phyloP scores from a whole-genome alignment of 2,797 vertebrate genomes.

The Enteromius mattozi region DNA sequence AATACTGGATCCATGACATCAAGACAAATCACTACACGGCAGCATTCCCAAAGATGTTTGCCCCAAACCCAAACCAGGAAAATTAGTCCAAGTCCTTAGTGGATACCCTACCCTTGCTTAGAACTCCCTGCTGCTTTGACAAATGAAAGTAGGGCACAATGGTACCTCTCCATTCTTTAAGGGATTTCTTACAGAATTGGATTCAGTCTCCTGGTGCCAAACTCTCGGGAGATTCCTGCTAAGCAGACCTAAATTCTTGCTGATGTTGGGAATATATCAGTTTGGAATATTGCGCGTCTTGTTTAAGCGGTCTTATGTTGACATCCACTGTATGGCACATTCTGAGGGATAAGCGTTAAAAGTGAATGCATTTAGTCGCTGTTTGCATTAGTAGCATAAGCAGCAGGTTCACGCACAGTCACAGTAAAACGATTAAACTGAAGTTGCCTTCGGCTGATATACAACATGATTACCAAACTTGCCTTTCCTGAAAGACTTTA shows the following conservation, averaged over 20 bases:
- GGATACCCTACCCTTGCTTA: constrained; percentile 9
- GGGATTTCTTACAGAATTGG: constrained; percentile 42
- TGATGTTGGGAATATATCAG: constrained; percentile 34
- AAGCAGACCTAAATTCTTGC: constrained; percentile 26
- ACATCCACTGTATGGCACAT: background rate
- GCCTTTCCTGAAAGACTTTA: background rate
- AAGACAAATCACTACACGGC: constrained; percentile 26
- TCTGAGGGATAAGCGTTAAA: background rate
- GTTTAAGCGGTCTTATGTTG: background rate
- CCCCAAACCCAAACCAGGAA: constrained; percentile 25
- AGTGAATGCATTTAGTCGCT: background rate
- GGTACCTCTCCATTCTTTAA: constrained; percentile 42
- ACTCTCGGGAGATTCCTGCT: constrained; percentile 39
- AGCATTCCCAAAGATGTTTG: background rate
- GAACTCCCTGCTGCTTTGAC: constrained; percentile 41
- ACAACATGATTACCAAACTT: background rate
- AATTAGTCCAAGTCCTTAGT: constrained; percentile 39
- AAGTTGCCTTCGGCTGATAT: background rate
- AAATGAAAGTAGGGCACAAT: constrained; percentile 50
- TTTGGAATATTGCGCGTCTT: background rate
- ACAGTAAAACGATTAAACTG: background rate
- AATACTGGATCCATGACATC: constrained; percentile 9
- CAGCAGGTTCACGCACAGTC: background rate
- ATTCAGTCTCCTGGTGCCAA: constrained; percentile 8
- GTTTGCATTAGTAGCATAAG: background rate